These are phyloP conservation scores for Calyptomena viridis DNA, from an alignment of 2,113 vertebrate species.

Conservation along the genomic window DNA sequence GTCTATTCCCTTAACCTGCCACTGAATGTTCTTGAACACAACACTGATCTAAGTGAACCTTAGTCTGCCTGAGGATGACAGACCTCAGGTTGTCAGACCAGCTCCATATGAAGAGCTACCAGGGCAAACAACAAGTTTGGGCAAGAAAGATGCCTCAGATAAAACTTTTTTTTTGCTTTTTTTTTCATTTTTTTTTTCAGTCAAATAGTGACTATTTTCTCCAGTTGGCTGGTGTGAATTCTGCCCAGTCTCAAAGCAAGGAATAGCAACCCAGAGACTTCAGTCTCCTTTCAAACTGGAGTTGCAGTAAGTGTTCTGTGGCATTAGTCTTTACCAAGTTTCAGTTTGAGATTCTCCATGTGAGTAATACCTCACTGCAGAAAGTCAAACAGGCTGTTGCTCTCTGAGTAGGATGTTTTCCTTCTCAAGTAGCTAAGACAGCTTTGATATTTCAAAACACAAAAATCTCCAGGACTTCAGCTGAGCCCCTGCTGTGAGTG, in stretches of 20 bases:
- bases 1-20: not conserved
- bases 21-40: not conserved
- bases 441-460: not conserved
- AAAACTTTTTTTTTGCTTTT: not conserved
- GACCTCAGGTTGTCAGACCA: not conserved
- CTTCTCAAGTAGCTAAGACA: not conserved
- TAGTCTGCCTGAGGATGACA: not conserved
- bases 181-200: not conserved
- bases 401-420: not conserved
- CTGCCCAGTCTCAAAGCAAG: not conserved
- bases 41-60: not conserved
- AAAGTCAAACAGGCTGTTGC: not conserved
- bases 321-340: not conserved
- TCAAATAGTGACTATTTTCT: not conserved
- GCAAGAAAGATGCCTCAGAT: not conserved
- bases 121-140: not conserved
- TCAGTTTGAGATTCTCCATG: not conserved
- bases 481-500: not conserved
- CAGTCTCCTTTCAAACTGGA: not conserved
- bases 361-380: not conserved
- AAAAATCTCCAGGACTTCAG: not conserved
- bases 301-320: not conserved
- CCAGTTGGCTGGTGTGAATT: not conserved
- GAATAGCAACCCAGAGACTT: not conserved
- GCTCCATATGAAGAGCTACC: not conserved